Evolutionary conservation across 2,113 vertebrate species (phyloP).

Genomic region (Oxyura jamaicensis): DNA sequence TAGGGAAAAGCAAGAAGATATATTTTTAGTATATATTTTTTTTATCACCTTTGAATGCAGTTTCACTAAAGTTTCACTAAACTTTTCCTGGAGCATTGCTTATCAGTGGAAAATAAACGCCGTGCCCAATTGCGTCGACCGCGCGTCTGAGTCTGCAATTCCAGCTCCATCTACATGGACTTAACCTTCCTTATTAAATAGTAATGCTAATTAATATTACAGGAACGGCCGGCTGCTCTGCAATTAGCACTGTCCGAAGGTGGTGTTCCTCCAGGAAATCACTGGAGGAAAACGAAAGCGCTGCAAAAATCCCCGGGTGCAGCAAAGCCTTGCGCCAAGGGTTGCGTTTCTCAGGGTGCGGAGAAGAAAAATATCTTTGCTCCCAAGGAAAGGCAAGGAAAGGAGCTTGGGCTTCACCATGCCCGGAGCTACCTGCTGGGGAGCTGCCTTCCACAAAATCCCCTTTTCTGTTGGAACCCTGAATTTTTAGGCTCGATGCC

Average conservation of each 20-base stretch:
- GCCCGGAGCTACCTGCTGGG: rapidly evolving
- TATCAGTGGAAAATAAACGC: rapidly evolving
- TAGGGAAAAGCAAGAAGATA: neutral
- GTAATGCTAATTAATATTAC: neutral
- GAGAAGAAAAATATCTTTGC: neutral
- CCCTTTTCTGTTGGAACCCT: neutral
- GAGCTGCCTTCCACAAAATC: neutral
- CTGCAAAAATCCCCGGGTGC: neutral
- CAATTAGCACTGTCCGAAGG: neutral
- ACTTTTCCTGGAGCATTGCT: neutral
- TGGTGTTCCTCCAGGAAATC: neutral
- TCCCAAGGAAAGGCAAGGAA: neutral
- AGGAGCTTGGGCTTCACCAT: neutral
- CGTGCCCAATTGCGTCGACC: rapidly evolving
- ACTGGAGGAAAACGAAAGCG: neutral
- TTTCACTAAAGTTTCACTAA: neutral
- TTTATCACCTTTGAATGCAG: too few relatives aligned
- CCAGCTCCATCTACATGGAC: neutral
- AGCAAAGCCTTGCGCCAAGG: rapidly evolving
- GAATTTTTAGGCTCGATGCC: neutral
- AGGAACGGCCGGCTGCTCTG: neutral
- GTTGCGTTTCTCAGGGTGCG: neutral
- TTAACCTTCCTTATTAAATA: neutral
- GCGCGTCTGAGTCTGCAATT: rapidly evolving
- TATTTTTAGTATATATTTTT: neutral